Percentiles rank a stretch among this genome's conserved stretches.
Conservation (phyloP, 2,113 vertebrate genomes). For the Jaculus jaculus region DNA sequence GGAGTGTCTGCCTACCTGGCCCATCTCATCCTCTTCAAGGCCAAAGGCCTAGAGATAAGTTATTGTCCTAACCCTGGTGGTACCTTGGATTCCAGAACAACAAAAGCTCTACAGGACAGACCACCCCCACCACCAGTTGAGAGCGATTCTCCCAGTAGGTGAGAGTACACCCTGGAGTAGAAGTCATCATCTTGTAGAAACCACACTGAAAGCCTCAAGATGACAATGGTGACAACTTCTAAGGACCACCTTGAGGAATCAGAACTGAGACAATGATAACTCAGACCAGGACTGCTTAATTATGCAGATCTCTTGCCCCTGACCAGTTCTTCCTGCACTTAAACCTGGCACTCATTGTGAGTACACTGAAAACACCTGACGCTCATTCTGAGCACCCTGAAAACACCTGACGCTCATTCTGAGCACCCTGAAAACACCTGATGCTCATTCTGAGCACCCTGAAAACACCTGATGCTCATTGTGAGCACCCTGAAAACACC, state of each 20-base stretch:
- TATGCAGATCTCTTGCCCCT: no score
- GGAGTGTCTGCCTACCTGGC: neutral
- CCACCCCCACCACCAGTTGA: neutral
- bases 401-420: no score
- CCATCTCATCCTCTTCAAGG: no score
- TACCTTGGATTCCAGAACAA: neutral
- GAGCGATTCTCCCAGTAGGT: no score
- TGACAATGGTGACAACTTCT: neutral
- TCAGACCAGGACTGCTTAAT: neutral
- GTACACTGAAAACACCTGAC: neutral
- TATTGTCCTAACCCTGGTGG: neutral
- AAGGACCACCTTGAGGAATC: neutral
- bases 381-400: neutral
- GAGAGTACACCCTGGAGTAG: neutral
- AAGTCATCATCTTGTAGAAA: neutral
- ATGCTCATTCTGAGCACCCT: neutral
- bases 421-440: neutral
- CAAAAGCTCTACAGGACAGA: neutral
- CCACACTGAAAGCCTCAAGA: neutral
- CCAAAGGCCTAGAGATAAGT: neutral
- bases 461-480: no score
- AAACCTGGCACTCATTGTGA: neutral
- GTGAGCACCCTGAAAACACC: neutral
- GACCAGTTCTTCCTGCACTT: neutral
- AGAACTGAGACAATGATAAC: neutral